These are phyloP conservation scores for Pelochelys cantorii DNA, from an alignment of 2,797 vertebrate species.

Conservation along the genomic window DNA sequence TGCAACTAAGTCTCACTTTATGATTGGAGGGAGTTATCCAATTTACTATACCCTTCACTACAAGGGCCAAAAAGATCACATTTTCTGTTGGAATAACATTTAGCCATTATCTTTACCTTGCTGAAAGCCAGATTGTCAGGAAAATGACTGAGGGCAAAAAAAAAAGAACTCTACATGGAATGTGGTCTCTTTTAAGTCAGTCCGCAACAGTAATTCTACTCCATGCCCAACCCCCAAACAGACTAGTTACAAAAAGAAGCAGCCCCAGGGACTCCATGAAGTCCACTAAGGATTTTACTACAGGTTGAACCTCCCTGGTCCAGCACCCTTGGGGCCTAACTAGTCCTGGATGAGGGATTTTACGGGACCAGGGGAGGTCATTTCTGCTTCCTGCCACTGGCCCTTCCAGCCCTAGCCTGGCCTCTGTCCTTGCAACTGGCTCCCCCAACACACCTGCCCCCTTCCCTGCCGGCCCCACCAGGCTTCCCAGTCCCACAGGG, in stretches of 20 bases:
- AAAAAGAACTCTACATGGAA: not conserved
- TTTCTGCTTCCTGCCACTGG: no score
- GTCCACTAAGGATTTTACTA: not conserved
- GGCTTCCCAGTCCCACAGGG: no score
- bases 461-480: no score
- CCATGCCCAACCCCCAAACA: not conserved
- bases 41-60: conserved; percentile 48
- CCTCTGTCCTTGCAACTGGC: no score
- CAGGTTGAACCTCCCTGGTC: no score
- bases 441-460: no score
- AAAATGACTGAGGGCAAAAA: not conserved
- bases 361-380: no score
- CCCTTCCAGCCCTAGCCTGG: no score
- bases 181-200: not conserved
- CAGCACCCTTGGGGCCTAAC: no score
- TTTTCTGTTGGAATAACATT: not conserved
- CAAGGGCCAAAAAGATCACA: not conserved
- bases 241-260: not conserved
- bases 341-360: no score
- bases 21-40: conserved; percentile 18
- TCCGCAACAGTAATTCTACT: not conserved
- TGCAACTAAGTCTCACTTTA: conserved; percentile 23
- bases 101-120: not conserved
- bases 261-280: not conserved
- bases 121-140: not conserved